Base-by-base conservation (phyloP, 2,797 vertebrate species). In the Parambassis ranga region DNA sequence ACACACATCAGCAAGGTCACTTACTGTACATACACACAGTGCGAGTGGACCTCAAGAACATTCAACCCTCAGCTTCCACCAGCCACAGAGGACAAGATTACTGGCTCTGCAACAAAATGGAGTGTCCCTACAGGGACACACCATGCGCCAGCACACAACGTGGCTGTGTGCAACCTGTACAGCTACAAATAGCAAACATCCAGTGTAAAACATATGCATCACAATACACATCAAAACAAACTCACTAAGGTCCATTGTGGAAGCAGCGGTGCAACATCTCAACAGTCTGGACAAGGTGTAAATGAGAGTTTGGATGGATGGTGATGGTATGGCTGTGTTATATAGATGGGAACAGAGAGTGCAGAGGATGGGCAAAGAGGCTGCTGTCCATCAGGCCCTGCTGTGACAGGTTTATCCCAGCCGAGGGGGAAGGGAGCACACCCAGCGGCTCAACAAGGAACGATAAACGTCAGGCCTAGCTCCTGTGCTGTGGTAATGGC, bases 351-450 rank as follows among this genome's bases (percentile, higher is more conserved):
- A 44, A 4, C 15, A 19, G 31, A 56, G 37, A 2, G 11, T 16
- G 19, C 14, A 47, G 47, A 67, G 20, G 46, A 63, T 14, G 57
- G 52, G 36, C 39, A 44, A 26, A 28, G 16, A 19, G 41, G 50
- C 66, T 24, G 63, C 67, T 56, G 57, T 80, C 75, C n/a, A 24
- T 84, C 83, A 84, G 70, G 33, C 56, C 61, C 48, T 18, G 39
- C 57, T 11, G 52, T 81, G 84, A 86, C 78, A 86, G 81, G 71
- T 90, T 89, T 77, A 86, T 84, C 67, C 79, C 79, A 11, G 55
- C 59, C 7, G 19, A 79, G 77, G 57, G 71, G 64, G 63, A 67
- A 77, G 71, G 75, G 51, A 72, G 77, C 76, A 56, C 55, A 16
- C 31, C 13, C 19, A 81, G 80, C 47, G 16, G 64, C 75, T 67